These are phyloP conservation scores for Peromyscus melanophrys DNA, from an alignment of 2,797 vertebrate species.

Conservation along the genomic window DNA sequence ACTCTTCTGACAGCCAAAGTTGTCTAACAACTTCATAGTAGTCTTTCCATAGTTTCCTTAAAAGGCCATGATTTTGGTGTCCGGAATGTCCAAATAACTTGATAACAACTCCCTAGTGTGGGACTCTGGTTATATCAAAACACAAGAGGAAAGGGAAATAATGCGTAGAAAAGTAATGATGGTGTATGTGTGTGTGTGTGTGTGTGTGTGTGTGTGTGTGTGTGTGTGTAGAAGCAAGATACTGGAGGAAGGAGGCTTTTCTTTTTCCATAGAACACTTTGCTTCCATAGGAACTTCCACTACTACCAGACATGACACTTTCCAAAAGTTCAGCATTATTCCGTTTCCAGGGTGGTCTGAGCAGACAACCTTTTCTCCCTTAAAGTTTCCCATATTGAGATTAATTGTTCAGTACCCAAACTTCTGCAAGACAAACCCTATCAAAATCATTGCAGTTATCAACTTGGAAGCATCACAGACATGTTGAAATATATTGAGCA, in stretches of 20 bases:
- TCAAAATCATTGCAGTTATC: neutral
- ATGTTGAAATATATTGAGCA: neutral
- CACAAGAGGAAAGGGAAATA: neutral
- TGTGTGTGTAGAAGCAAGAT: too few relatives aligned
- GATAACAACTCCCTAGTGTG: neutral
- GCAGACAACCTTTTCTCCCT: too few relatives aligned
- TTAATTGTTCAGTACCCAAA: neutral
- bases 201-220: neutral
- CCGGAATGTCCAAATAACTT: too few relatives aligned
- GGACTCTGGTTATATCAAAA: neutral
- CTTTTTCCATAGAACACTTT: neutral
- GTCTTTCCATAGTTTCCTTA: neutral
- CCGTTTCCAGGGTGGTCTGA: neutral
- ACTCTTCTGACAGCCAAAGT: neutral
- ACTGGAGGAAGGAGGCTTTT: neutral
- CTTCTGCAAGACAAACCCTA: neutral
- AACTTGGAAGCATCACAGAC: neutral
- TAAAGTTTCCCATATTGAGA: neutral
- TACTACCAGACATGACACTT: neutral
- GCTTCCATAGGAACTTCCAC: neutral
- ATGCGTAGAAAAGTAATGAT: neutral
- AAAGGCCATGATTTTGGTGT: neutral
- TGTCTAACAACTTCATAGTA: neutral
- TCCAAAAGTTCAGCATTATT: neutral
- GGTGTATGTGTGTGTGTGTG: neutral